A percentile compares a stretch with the other conserved stretches of the same genome.
These are phyloP conservation scores for Caenorhabditis japonica DNA, from an alignment of 2,888 invertebrate species.

Conservation along the genomic window DNA sequence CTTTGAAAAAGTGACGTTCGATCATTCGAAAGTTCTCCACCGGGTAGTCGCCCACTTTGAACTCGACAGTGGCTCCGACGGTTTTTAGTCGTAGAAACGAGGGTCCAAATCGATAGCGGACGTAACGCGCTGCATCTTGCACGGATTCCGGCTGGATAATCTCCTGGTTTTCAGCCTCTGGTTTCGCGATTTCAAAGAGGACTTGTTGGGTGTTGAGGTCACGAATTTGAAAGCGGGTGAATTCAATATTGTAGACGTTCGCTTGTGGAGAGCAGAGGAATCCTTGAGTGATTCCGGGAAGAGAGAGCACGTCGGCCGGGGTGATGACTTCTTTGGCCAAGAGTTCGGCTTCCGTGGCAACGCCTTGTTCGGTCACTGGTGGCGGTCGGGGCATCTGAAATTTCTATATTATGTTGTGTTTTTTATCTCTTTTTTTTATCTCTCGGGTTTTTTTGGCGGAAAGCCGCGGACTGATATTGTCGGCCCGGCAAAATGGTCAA, in stretches of 20 bases:
- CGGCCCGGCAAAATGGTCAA: too few relatives aligned
- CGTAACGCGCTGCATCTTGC: constrained; percentile 91
- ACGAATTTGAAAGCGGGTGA: constrained; percentile 94
- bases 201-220: constrained; percentile 90
- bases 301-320: constrained; percentile 57
- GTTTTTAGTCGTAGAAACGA: constrained; percentile 91
- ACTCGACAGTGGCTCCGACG: constrained; percentile 98
- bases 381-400: constrained; percentile 42
- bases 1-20: constrained; percentile 90
- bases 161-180: constrained; percentile 42
- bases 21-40: constrained; percentile 97
- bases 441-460: too few relatives aligned
- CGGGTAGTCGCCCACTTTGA: constrained; percentile 91
- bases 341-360: constrained; percentile 48
- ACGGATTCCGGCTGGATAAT: constrained; percentile 67
- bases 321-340: constrained; percentile 39
- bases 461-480: too few relatives aligned
- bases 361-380: constrained; percentile 20
- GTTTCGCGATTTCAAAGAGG: constrained; percentile 95
- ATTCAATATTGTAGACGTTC: constrained; percentile 97
- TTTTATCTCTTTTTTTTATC: background rate
- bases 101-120: constrained; percentile 98
- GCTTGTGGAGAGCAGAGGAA: constrained; percentile 95
- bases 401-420: background rate
- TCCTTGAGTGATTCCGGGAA: constrained; percentile 57